These are phyloP conservation scores for Pollimyrus isidori DNA, from an alignment of 2,113 vertebrate species.

Conservation along the genomic window DNA sequence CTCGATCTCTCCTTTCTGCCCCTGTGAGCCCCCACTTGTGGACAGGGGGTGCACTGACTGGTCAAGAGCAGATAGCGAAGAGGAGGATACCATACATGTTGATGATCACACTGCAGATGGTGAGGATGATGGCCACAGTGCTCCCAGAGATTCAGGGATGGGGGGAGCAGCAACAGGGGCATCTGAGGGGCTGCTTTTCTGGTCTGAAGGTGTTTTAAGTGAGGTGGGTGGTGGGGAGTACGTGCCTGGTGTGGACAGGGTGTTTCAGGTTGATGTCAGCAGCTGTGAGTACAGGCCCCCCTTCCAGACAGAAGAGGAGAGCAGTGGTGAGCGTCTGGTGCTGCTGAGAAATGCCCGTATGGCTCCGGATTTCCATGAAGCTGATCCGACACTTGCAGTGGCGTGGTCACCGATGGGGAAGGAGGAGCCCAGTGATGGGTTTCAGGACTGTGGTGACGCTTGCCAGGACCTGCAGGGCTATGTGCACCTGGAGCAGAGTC, in stretches of 20 bases:
- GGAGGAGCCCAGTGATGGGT: conserved; percentile 69
- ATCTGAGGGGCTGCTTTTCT: conserved; percentile 61
- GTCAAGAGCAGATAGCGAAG: conserved; percentile 41
- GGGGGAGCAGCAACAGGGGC: conserved; percentile 46
- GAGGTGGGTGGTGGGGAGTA: conserved; percentile 21
- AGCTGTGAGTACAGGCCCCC: conserved; percentile 52
- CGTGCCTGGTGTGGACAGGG: conserved; percentile 20
- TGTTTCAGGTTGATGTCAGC: conserved; percentile 48
- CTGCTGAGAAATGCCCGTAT: conserved; percentile 29
- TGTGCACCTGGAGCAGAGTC: conserved; percentile 74
- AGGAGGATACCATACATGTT: conserved; percentile 60
- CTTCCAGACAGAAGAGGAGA: conserved; percentile 47
- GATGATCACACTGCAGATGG: conserved; percentile 76
- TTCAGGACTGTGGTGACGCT: conserved; percentile 82
- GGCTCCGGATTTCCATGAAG: conserved; percentile 74
- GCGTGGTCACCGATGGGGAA: conserved; percentile 83
- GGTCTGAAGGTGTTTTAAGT: conserved; percentile 72
- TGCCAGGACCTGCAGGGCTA: conserved; percentile 79
- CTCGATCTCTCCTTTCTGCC: neutral
- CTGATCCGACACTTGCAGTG: conserved; percentile 85
- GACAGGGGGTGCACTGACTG: conserved; percentile 41
- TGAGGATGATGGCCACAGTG: conserved; percentile 71
- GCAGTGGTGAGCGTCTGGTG: conserved; percentile 46
- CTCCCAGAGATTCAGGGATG: conserved; percentile 49
- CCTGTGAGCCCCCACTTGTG: conserved; percentile 6